Conservation (phyloP, 53 echinoderm and acorn worm species). For the Luidia sarsii region DNA sequence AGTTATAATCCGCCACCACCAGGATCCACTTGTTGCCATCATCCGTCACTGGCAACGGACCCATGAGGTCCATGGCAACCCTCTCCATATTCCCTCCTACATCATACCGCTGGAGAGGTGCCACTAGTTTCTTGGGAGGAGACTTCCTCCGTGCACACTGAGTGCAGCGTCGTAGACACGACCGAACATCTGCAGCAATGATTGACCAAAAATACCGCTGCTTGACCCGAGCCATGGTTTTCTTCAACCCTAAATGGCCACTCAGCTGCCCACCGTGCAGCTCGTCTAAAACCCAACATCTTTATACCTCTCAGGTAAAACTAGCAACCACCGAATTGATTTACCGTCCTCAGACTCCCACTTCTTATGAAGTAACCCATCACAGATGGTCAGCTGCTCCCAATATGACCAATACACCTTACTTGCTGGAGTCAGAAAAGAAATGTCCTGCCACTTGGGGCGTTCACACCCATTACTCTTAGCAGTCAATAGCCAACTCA, state of each 20-base stretch:
- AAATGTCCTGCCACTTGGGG: background rate
- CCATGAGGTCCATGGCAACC: background rate
- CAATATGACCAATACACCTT: slow-evolving; percentile 31
- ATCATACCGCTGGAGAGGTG: background rate
- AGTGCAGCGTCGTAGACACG: background rate
- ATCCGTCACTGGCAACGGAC: background rate
- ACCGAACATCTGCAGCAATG: background rate
- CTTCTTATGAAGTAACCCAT: slow-evolving; percentile 23
- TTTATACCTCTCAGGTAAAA: slow-evolving; percentile 15
- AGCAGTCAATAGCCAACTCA: background rate
- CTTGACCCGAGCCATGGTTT: slow-evolving; percentile 32
- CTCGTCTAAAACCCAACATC: background rate
- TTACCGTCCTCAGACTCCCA: slow-evolving; percentile 37
- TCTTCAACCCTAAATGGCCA: slow-evolving; percentile 22
- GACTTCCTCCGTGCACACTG: background rate
- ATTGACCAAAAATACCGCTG: slow-evolving; percentile 28
- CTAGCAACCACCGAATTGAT: background rate
- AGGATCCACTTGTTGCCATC: slow-evolving; percentile 10
- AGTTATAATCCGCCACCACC: background rate
- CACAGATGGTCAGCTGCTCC: background rate
- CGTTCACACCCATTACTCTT: background rate
- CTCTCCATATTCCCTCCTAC: background rate
- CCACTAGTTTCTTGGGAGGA: background rate
- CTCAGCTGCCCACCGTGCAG: slow-evolving; percentile 7
- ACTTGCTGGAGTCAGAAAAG: background rate